Evolutionary conservation across 2,888 invertebrate species (phyloP), one percentile per base, ranked within the genome.

Genomic region (Herminia tarsipennalis): DNA sequence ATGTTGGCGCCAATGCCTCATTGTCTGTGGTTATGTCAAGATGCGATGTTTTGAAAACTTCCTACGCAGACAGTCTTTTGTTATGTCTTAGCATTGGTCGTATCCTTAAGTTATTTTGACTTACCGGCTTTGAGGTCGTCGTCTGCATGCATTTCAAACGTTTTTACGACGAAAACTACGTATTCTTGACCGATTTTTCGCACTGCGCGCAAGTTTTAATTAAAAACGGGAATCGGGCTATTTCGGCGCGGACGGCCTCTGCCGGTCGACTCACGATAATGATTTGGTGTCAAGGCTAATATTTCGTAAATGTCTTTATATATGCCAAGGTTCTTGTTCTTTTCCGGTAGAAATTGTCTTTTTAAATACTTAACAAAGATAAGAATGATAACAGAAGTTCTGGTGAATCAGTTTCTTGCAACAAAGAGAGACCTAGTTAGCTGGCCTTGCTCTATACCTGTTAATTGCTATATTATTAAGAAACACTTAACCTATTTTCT

Each of bases 101-200:
- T 59, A 57, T 40, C 54, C 58, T 56, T 52, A 59, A 66, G 54
- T 61, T 69, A 67, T 69, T 73, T 70, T 73, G 68, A 74, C 64
- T 64, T 60, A 56, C 41, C 55, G 58, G 39, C 60, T 52, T 61
- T 59, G 38, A 84, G 79, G 84, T 73, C 76, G 46, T 35, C 47
- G 75, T 74, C 72, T 86, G 81, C 81, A 84, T 59, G 55, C 24
- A 70, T 70, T 76, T 81, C 81, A 82, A 81, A 59, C 65, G 62
- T 73, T 76, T 78, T 71, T 74, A 63, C 62, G 55, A 53, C 59
- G 62, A 71, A 71, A 73, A 66, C 33, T 48, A 60, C 56, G 61
- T 70, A 83, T 86, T 79, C 88, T 87, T 89, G 89, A 88, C 90
- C 88, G 89, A 88, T 86, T 84, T 83, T 88, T 85, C 76, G 73